phyloP scores from a whole-genome alignment of 2,888 invertebrate species.

The Halictus quadricinctus region DNA sequence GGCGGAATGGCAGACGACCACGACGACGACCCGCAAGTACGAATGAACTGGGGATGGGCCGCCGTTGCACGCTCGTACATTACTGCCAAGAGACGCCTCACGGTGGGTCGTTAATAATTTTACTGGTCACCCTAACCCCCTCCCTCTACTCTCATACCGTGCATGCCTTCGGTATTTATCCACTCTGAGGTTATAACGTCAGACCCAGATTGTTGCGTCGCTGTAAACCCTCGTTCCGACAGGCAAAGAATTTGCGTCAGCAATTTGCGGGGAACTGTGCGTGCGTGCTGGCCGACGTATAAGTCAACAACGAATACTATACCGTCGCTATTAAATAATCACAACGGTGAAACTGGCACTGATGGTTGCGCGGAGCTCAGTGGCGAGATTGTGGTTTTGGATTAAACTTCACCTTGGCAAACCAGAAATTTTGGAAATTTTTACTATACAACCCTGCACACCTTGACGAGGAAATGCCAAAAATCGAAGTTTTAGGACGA shows the following conservation, averaged over 20 bases:
- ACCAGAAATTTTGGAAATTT: no score
- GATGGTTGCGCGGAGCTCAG: background rate
- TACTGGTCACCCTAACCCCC: conserved; percentile 36
- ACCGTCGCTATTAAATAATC: background rate
- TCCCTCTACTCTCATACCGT: conserved; percentile 33
- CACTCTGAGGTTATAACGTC: conserved; percentile 51
- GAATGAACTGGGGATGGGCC: conserved; percentile 48
- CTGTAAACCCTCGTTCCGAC: background rate
- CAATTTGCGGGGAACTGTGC: background rate
- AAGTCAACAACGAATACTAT: background rate
- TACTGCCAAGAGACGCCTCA: conserved; percentile 72
- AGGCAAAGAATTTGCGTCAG: conserved; percentile 31
- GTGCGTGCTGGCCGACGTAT: background rate
- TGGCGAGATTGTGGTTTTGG: background rate
- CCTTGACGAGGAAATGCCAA: no score
- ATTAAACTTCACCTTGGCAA: no score
- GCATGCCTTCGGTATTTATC: conserved; percentile 55
- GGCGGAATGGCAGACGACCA: background rate
- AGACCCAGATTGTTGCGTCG: conserved; percentile 30
- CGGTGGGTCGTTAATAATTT: conserved; percentile 76
- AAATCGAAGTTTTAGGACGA: no score
- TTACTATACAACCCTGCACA: no score
- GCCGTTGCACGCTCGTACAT: conserved; percentile 71
- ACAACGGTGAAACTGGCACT: background rate
- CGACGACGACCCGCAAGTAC: conserved; percentile 6